phyloP scores from a whole-genome alignment of 2,888 invertebrate genomes.

The Ornithoptera priamus region DNA sequence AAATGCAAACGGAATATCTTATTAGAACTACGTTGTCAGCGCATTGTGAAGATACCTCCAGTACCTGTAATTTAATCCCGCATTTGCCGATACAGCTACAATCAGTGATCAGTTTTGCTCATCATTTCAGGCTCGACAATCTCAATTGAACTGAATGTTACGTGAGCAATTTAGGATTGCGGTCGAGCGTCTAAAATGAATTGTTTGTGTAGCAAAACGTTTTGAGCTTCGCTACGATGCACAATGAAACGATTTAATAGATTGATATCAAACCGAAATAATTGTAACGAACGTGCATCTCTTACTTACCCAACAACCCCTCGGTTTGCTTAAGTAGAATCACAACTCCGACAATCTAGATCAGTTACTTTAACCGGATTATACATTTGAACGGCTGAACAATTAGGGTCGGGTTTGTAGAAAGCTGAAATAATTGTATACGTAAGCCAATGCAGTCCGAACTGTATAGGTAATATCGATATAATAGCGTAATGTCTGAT shows the following conservation, averaged over 20 bases:
- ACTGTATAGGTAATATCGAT: constrained; percentile 17
- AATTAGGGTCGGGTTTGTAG: too few species aligned
- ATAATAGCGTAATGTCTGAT: constrained; percentile 56
- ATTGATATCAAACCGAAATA: background rate
- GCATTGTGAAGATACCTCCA: too few species aligned
- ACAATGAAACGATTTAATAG: background rate
- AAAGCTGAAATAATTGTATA: too few species aligned
- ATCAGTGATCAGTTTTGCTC: constrained; percentile 9
- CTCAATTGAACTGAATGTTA: constrained; percentile 17
- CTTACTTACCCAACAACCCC: too few species aligned
- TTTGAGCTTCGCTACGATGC: background rate
- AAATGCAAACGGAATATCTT: too few species aligned
- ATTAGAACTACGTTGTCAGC: too few species aligned
- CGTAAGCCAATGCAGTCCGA: background rate
- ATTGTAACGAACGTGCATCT: too few species aligned
- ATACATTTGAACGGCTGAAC: too few species aligned
- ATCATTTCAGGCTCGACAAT: constrained; percentile 14
- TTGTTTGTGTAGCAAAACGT: constrained; percentile 10
- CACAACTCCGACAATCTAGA: too few species aligned
- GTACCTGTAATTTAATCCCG: too few species aligned
- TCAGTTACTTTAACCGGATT: too few species aligned
- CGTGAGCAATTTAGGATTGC: constrained; percentile 16
- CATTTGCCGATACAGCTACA: background rate
- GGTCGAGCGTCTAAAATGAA: constrained; percentile 8
- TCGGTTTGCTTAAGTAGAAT: too few species aligned